Evolutionary conservation across 2,888 invertebrate species (phyloP), one percentile per base, ranked within the genome.

Genomic region (Mellilla xanthometata): DNA sequence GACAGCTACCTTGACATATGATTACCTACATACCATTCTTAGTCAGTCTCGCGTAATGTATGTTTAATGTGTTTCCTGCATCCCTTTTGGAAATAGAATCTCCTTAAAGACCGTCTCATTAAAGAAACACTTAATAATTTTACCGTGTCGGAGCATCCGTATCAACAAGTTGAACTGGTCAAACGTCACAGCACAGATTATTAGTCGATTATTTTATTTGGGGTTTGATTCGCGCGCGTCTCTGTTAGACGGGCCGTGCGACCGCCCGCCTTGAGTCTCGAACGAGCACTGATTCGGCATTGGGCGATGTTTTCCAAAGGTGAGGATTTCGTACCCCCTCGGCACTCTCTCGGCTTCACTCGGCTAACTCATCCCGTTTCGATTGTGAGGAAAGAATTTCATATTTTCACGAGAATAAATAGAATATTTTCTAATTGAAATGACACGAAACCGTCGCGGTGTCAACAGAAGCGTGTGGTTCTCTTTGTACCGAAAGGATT

Each of bases 231-330:
- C 62, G 55, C 73, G 74, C 72, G 76, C 62, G 48, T 52, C 53
- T 39, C 51, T 39, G 42, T 48, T 46, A 45, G 52, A 9, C 44
- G 49, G 41, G 35, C 52, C 51, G 58, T 62, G 65, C 87, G 58
- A 60, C 81, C 72, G 49, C 62, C 56, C 76, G 65, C 73, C 61
- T 54, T 67, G 69, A 68, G 60, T 59, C 61, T 59, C 82, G 69
- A 78, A 62, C 72, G 65, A 70, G 72, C 81, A 88, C 88, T 89
- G 86, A 81, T 80, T 86, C 86, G 74, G 80, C 78, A 83, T 86
- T 84, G 83, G 86, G 68, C 73, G 77, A 68, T 76, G 75, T 79
- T 80, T 80, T 83, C 73, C 65, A 85, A 86, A 88, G 88, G 88
- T 88, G 84, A 86, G 86, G 76, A 79, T 69, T 68, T 82, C 87